Evolutionary conservation across 2,888 invertebrate genomes (phyloP), one percentile per base, ranked within the genome.

Genomic region (Platycheirus albimanus): DNA sequence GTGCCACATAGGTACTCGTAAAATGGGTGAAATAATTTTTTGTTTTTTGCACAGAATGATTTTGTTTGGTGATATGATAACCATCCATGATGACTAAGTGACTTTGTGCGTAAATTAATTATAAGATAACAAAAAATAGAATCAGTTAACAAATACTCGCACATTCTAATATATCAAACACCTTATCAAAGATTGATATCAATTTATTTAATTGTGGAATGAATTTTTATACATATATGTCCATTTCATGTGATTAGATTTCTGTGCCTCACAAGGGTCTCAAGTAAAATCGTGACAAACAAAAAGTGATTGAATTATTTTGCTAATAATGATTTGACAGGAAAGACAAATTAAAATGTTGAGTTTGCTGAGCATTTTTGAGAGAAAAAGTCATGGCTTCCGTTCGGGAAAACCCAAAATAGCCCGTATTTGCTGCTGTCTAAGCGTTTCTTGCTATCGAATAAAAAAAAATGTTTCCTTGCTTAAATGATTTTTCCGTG

Each of bases 11-110:
- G 3, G 3, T 33, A 33, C 30, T 33, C 24, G 24, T n/a, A 24
- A 24, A 4, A 24, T 6, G 1, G 30, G 30, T 33, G 30, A 33
- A 33, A 8, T 33, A 8, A 33, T n/a, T n/a, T n/a, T n/a, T n/a
- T n/a, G n/a, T n/a, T n/a, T n/a, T n/a, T n/a, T 6, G 30, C 5
- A 33, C 30, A 33, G 30, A 33, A 8, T 33, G 24, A n/a, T n/a
- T 56, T 36, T 38, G 6, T 8, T 20, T 17, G 3, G 20, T 30
- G 15, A 13, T 58, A 17, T 30, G 45, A 61, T 30, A 41, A 17
- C 43, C 19, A 61, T 61, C 45, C n/a, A n/a, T n/a, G 19, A 45
- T 61, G 61, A 61, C 43, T 41, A 41, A 41, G 38, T 41, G 38
- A 41, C 8, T 41, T 41, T 61, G 19, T 61, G 61, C 61, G 45